Percentiles rank a stretch among this genome's conserved stretches.
These are phyloP conservation scores for Drosophila pandora DNA, from an alignment of 1,140 invertebrate species.

Conservation along the genomic window DNA sequence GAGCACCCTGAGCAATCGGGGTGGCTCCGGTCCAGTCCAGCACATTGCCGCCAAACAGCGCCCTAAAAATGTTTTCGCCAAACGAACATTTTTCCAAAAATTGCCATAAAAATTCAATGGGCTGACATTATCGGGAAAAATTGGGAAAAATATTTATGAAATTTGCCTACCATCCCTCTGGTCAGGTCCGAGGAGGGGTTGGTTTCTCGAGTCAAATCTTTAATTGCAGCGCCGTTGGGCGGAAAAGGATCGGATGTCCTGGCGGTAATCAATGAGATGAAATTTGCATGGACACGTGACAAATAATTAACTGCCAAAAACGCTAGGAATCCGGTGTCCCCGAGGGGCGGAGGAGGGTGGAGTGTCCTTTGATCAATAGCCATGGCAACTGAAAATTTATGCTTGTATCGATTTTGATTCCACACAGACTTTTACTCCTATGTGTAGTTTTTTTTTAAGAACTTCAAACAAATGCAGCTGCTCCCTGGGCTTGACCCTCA, in stretches of 20 bases:
- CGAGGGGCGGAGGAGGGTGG: slow-evolving; percentile 24
- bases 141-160: slow-evolving; percentile 32
- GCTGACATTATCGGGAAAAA: slow-evolving; percentile 43
- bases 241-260: slow-evolving; percentile 68
- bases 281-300: slow-evolving; percentile 83
- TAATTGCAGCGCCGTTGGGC: slow-evolving; percentile 60
- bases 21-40: slow-evolving; percentile 50
- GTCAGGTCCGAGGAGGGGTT: slow-evolving; percentile 34
- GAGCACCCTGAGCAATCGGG: slow-evolving; percentile 35
- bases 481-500: slow-evolving; percentile 69
- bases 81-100: slow-evolving; percentile 57
- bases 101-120: slow-evolving; percentile 81
- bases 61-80: slow-evolving; percentile 63
- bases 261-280: slow-evolving; percentile 68
- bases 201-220: slow-evolving; percentile 48
- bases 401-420: slow-evolving; percentile 40
- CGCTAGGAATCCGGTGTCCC: background rate
- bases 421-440: slow-evolving; percentile 8
- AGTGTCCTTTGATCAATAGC: slow-evolving; percentile 49
- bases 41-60: slow-evolving; percentile 11
- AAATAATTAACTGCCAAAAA: slow-evolving; percentile 76
- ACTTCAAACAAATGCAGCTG: slow-evolving; percentile 61
- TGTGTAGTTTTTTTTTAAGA: slow-evolving; percentile 33
- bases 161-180: slow-evolving; percentile 66
- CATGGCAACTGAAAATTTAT: slow-evolving; percentile 12